Base-by-base conservation (phyloP, 2,113 vertebrate genomes). In the Pipa parva region DNA sequence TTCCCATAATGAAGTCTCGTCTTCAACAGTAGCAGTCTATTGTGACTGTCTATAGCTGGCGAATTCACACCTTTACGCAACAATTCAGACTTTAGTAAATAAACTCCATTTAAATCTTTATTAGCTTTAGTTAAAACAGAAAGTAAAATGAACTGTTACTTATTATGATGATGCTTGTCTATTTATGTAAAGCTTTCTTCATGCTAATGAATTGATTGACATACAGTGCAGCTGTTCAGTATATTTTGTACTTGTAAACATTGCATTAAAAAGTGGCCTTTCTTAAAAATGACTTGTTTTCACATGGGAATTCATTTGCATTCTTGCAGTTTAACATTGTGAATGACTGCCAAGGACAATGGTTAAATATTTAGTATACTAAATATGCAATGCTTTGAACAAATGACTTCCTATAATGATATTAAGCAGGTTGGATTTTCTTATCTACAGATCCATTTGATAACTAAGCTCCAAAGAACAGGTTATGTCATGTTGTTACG, bases 331-430 rank as follows among this genome's bases (percentile, higher is more conserved):
- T 70, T 52, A 61, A 54, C 57, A 61, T 29, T 54, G 48, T 54
- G 66, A 54, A 45, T 21, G n/a, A 12, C 58, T 54, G 58, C 66
- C 66, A 70, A 70, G 49, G 58, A 54, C 58, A 70, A 61, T 61
- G 54, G 58, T 70, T 61, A 70, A 70, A 70, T 70, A 70, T 70
- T 70, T 70, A 70, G 66, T 28, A 68, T 60, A 45, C 56, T 42
- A 50, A 59, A 59, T 68, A 68, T 51, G 65, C 52, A 70, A n/a
- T 61, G 33, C 46, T 54, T 54, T 70, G 57, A 54, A 54, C 66
- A 61, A 60, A 61, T 70, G 57, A 15, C 27, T 54, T 8, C 20
- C 18, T 20, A 29, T 70, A 54, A 70, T 36, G 51, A 52, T 52
- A 51, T 56, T 18, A 36, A 59, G 1, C 46, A 60, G 56, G 46